Evolutionary conservation across 2,113 vertebrate species (phyloP), one percentile per base, ranked within the genome.

Genomic region (Gobiocypris rarus): DNA sequence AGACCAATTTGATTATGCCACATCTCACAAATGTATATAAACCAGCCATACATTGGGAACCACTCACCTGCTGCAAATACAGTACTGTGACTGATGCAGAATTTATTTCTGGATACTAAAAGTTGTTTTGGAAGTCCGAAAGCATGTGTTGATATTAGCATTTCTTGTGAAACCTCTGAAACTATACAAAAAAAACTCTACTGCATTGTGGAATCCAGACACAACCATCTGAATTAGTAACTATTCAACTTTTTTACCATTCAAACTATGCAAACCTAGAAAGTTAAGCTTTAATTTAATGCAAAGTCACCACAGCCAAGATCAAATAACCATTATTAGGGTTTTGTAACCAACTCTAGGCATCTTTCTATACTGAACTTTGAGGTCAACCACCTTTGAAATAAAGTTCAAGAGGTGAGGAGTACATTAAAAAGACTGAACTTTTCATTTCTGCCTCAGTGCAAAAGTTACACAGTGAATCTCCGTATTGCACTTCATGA

Each of bases 51-150:
- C 17, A 10, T 45, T 45, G 10, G 22, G 45, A 71, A 71, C n/a
- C 41, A 24, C 41, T 26, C n/a, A 48, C 41, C n/a, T 48, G 69
- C 69, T 45, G 22, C 41, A 45, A 45, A 71, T 11, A 69, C 31
- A 38, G 65, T 69, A 69, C 31, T 9, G 1, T 63, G 61, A 63
- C 38, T 24, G 22, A 73, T 7, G 22, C 22, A 14, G 14, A 14
- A 71, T 71, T 71, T 48, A 73, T 43, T 71, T 7, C 10, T 15
- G 69, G 69, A 73, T 48, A 15, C n/a, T 73, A 24, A 71, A 71
- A 15, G 69, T n/a, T 43, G 19, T 59, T 11, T 61, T 43, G 22
- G 48, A 71, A 24, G n/a, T 45, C 41, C 13, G 22, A 71, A n/a
- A 73, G 41, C 11, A 73, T 45, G 22, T 2, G 8, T 45, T 15